phyloP scores from a whole-genome alignment of 1,140 invertebrate genomes.

The Idris sp. region DNA sequence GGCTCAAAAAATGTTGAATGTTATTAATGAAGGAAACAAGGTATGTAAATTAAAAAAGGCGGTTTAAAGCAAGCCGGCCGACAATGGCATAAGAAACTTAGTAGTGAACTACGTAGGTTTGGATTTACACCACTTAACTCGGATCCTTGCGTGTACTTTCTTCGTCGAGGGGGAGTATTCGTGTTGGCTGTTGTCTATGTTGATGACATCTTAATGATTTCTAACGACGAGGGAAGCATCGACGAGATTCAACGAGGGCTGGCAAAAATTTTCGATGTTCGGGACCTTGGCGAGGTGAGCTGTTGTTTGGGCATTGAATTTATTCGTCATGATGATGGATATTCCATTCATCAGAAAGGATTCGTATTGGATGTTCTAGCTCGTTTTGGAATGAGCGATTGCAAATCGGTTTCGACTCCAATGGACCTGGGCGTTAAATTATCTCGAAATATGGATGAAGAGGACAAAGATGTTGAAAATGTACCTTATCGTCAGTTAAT shows the following conservation, averaged over 20 bases:
- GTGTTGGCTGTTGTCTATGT: neutral
- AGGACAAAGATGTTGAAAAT: neutral
- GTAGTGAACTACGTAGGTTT: too few relatives aligned
- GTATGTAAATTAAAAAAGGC: too few relatives aligned
- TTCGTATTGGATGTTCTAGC: slow-evolving; percentile 26
- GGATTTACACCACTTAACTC: too few relatives aligned
- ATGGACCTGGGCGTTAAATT: slow-evolving; percentile 1
- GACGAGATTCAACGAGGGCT: neutral
- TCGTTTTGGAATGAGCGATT: slow-evolving; percentile 58
- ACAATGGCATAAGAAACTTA: too few relatives aligned
- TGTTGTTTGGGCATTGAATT: neutral
- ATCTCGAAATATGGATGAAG: neutral
- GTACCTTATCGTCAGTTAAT: neutral
- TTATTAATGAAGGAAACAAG: too few relatives aligned
- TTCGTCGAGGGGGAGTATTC: neutral
- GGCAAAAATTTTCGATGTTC: neutral
- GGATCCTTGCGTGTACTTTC: neutral
- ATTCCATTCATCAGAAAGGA: slow-evolving; percentile 10
- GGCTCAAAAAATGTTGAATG: too few relatives aligned
- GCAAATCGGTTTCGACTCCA: slow-evolving; percentile 59
- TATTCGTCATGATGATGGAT: neutral
- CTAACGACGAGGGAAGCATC: neutral
- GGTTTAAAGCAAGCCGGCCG: too few relatives aligned
- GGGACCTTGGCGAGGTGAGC: neutral
- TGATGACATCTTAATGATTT: neutral